These are phyloP conservation scores for Temnothorax rugatulus DNA, from an alignment of 2,888 invertebrate species.

Conservation along the genomic window DNA sequence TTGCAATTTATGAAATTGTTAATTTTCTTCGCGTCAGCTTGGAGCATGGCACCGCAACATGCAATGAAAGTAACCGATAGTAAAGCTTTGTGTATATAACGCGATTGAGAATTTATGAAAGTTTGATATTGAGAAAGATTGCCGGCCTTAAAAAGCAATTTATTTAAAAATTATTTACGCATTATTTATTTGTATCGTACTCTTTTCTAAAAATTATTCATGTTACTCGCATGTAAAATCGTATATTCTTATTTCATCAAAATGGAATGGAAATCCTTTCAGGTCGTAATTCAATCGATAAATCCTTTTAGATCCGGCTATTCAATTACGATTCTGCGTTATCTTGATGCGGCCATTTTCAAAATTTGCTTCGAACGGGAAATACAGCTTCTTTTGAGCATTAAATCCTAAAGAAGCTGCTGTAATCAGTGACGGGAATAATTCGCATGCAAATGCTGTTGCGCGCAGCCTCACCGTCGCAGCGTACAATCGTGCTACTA, in stretches of 20 bases:
- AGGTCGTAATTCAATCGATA: not conserved
- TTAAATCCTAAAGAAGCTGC: conserved; percentile 16
- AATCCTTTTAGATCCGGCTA: not conserved
- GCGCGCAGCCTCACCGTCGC: not conserved
- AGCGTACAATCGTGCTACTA: conserved; percentile 29
- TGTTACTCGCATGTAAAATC: not conserved
- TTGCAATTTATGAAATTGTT: conserved; percentile 45
- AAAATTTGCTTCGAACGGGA: conserved; percentile 3
- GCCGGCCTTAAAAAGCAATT: not conserved
- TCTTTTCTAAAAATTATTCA: not conserved
- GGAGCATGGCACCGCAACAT: not conserved
- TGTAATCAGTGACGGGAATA: conserved; percentile 51
- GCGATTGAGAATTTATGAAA: not conserved
- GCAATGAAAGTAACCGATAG: not conserved
- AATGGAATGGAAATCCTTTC: not conserved
- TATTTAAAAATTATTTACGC: not conserved
- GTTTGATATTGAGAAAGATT: not conserved
- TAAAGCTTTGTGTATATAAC: not conserved
- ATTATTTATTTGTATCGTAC: not conserved
- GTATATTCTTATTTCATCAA: not conserved
- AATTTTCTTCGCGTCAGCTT: conserved; percentile 41
- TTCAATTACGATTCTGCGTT: not conserved
- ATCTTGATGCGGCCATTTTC: not conserved
- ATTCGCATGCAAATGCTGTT: conserved; percentile 64
- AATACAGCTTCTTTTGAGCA: not conserved